Evolutionary conservation across 1,140 invertebrate genomes (phyloP).

Genomic region (Chymomyza costata): DNA sequence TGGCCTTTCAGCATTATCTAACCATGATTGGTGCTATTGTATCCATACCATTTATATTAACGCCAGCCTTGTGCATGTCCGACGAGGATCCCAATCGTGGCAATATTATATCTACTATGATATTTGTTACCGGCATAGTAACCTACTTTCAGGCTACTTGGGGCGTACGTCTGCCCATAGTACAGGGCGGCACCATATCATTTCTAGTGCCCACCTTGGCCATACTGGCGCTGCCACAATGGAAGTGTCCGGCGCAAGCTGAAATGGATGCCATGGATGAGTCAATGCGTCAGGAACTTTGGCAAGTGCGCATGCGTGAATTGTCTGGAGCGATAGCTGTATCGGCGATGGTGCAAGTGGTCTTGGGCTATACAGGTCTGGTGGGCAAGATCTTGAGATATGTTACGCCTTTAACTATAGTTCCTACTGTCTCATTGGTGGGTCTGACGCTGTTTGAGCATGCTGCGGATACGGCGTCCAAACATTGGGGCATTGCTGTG

Average conservation of each 20-base stretch:
- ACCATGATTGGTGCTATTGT: constrained; percentile 92
- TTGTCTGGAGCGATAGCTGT: constrained; percentile 91
- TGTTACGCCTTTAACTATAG: constrained; percentile 88
- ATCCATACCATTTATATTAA: constrained; percentile 88
- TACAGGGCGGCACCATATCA: constrained; percentile 89
- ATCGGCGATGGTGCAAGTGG: constrained; percentile 85
- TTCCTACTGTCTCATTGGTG: constrained; percentile 87
- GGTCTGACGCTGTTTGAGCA: constrained; percentile 88
- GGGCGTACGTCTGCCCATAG: constrained; percentile 81
- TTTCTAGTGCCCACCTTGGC: constrained; percentile 91
- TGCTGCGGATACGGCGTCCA: constrained; percentile 83
- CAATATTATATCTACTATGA: constrained; percentile 91
- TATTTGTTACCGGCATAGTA: constrained; percentile 90
- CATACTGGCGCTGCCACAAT: constrained; percentile 85
- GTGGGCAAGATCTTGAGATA: constrained; percentile 84
- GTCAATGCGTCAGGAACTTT: constrained; percentile 81
- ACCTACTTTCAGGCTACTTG: constrained; percentile 88
- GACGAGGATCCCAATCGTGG: constrained; percentile 86
- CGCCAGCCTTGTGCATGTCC: constrained; percentile 87
- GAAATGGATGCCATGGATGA: constrained; percentile 78
- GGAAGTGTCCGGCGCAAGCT: constrained; percentile 83
- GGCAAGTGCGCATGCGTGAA: constrained; percentile 87
- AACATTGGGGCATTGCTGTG: constrained; percentile 88
- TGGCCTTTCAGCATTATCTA: constrained; percentile 90
- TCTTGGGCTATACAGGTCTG: constrained; percentile 83